phyloP scores from a whole-genome alignment of 2,888 invertebrate species.

The Peribatodes rhomboidaria region DNA sequence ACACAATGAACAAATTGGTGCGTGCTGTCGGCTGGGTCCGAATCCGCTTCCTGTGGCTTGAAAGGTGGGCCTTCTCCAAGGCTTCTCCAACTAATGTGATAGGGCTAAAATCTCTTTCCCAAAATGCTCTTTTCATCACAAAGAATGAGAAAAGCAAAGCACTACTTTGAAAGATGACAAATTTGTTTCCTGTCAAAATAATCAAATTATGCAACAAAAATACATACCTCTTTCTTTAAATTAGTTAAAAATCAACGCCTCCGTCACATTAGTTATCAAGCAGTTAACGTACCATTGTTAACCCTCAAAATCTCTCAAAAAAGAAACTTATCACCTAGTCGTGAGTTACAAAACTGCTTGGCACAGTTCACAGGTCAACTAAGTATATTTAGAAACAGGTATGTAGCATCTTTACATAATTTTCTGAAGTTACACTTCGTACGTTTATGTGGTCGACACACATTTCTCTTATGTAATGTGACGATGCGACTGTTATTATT shows the following conservation, averaged over 20 bases:
- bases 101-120: no score
- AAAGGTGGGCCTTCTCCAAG: no score
- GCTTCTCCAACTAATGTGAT: no score
- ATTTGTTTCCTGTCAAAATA: no score
- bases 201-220: no score
- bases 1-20: no score
- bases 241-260: not conserved
- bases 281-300: not conserved
- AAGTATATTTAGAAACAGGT: conserved; percentile 23
- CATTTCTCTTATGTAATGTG: conserved; percentile 49
- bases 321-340: conserved; percentile 6
- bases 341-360: conserved; percentile 26
- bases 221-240: no score
- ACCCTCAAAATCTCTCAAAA: not conserved
- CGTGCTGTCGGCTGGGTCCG: no score
- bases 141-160: no score
- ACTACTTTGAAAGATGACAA: no score
- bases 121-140: no score
- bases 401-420: conserved; percentile 31
- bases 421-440: conserved; percentile 31
- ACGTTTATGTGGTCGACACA: conserved; percentile 34
- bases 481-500: conserved; percentile 28
- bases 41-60: no score
- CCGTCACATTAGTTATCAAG: not conserved
- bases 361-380: conserved; percentile 39